A percentile compares a stretch with the other conserved stretches of the same genome.
Evolutionary conservation across 2,113 vertebrate genomes (phyloP).

Genomic region (Ammodytes marinus): DNA sequence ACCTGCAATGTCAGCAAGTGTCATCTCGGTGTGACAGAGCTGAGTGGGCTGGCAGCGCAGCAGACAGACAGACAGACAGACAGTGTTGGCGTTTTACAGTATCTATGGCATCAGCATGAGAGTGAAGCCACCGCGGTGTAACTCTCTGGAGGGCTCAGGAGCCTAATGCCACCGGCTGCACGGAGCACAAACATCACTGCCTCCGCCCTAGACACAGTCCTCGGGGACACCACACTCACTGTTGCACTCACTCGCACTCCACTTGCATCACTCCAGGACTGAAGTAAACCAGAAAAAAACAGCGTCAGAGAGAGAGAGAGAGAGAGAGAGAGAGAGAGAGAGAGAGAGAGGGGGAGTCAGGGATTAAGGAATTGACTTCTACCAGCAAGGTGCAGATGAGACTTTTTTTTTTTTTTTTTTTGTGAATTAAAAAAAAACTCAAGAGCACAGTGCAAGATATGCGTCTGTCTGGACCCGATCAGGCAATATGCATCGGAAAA

Average conservation of each 20-base stretch:
- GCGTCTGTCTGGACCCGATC: constrained; percentile 44
- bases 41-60: constrained; percentile 41
- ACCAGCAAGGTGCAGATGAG: constrained; percentile 69
- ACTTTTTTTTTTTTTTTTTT: constrained; percentile 33
- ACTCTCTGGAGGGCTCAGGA: constrained; percentile 87
- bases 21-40: constrained; percentile 41
- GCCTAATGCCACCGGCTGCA: constrained; percentile 91
- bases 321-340: too few relatives aligned
- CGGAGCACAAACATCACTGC: constrained; percentile 75
- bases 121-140: constrained; percentile 88
- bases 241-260: constrained; percentile 78
- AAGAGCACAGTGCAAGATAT: constrained; percentile 39
- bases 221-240: constrained; percentile 66
- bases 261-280: constrained; percentile 83
- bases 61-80: neutral
- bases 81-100: constrained; percentile 51
- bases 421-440: constrained; percentile 73
- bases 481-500: constrained; percentile 35
- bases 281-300: constrained; percentile 67
- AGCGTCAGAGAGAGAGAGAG: constrained; percentile 61
- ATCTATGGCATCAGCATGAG: constrained; percentile 68
- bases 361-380: constrained; percentile 77
- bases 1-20: constrained; percentile 53
- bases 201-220: constrained; percentile 63
- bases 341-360: neutral